Evolutionary conservation across 2,888 invertebrate genomes (phyloP), one percentile per base, ranked within the genome.

Genomic region (Ryuthela nishihirai): DNA sequence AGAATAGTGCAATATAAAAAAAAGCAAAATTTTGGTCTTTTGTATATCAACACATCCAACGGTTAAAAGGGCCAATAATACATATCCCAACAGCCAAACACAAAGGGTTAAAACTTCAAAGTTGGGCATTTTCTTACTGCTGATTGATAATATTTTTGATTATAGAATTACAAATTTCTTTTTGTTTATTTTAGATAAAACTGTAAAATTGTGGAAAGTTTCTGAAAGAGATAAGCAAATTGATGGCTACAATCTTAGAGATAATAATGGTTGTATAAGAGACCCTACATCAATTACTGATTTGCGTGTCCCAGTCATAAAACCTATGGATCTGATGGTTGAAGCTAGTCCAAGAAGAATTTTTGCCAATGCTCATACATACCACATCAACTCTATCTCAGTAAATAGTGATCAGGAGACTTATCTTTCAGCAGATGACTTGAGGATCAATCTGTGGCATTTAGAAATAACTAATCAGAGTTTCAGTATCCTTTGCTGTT

Each of bases 361-460:
- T 78, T 99, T 98, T 78, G 95, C 98, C 71, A 99, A 99, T 82
- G 99, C 98, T 70, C 99, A 99, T 82, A 98, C 98, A 60, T 99
- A 99, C 80, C 99, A 99, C 81, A 98, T 99, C 79, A 99, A 99
- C 81, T 97, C 97, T 72, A 98, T 99, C 79, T 95, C 95, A 70
- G 88, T 98, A 71, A 99, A 99, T 81, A 95, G 95, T 67, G 99
- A 99, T 79, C 95, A 97, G 49, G 98, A 98, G 80, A 99, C 98
- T 58, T 99, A 97, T 78, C 82, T 99, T 71, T 98, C 97, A 42
- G 98, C 99, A 64, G 99, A 99, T 79, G 99, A 99, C 78, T 84
- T 99, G 63, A 84, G 99, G 74, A 95, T 99, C 76, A 99, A 99
- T 79, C 82, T 99, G 64, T 99, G 99, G 99, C 93, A 99, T 78